A percentile compares a stretch with the other conserved stretches of the same genome.
These are phyloP conservation scores for Harpalus rufipes DNA, from an alignment of 2,888 invertebrate species.

Conservation along the genomic window DNA sequence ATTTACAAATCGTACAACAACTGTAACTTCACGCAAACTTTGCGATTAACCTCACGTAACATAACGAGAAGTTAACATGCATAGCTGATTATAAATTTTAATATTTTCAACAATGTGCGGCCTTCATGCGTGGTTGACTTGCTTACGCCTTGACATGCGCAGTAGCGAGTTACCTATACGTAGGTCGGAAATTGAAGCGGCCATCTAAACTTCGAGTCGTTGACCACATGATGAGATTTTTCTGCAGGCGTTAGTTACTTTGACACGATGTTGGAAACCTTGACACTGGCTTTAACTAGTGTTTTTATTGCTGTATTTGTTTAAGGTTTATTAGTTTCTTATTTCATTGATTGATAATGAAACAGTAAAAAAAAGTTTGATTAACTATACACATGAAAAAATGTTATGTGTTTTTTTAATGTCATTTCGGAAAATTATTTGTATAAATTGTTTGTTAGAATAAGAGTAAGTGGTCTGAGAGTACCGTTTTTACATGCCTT, in stretches of 20 bases:
- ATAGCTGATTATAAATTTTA: conserved; percentile 45
- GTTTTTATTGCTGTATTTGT: conserved; percentile 48
- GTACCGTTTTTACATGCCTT: no score
- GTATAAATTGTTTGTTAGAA: no score
- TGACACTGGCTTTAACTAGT: conserved; percentile 49
- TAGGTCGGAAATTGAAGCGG: conserved; percentile 57
- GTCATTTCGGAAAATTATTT: background rate
- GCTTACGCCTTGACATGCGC: conserved; percentile 24
- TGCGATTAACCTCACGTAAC: conserved; percentile 48
- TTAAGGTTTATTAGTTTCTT: background rate
- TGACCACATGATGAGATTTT: conserved; percentile 65
- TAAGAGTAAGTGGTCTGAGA: no score
- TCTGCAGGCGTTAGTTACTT: conserved; percentile 49
- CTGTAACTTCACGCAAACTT: conserved; percentile 49
- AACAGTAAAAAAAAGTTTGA: background rate
- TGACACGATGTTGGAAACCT: conserved; percentile 65
- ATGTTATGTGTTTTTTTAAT: background rate
- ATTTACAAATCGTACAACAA: conserved; percentile 39
- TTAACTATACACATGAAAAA: background rate
- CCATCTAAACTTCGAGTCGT: conserved; percentile 48
- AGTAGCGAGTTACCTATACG: conserved; percentile 34
- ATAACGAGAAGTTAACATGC: conserved; percentile 54
- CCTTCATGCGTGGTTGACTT: conserved; percentile 65
- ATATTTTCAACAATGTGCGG: conserved; percentile 59
- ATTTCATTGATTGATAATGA: background rate